Percentiles rank a stretch among this genome's conserved stretches.
phyloP scores from a whole-genome alignment of 2,113 vertebrate genomes.

The Halichoerus grypus region DNA sequence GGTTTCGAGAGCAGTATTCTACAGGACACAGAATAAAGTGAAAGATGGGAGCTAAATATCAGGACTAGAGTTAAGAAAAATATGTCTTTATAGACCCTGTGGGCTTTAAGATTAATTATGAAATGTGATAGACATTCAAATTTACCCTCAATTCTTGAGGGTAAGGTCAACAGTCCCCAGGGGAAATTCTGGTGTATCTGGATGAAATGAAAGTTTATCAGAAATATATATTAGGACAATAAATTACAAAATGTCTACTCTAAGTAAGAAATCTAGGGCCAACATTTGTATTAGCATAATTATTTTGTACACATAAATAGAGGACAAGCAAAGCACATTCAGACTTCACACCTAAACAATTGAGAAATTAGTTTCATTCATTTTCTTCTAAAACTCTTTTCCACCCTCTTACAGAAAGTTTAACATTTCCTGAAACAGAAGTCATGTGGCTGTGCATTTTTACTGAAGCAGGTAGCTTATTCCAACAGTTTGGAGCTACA shows the following conservation, averaged over 20 bases:
- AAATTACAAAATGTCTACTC: not conserved
- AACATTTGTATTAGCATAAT: not conserved
- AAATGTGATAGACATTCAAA: not conserved
- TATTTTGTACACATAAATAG: not conserved
- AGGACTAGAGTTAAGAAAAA: not conserved
- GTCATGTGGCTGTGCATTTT: not conserved
- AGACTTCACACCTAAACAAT: not conserved
- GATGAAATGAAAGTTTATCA: not conserved
- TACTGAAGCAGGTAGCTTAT: not conserved
- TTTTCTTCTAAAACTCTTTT: not conserved
- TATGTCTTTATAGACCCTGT: not conserved
- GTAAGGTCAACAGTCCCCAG: not conserved
- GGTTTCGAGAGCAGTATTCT: not conserved
- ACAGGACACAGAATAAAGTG: not conserved
- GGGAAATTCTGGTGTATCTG: not conserved
- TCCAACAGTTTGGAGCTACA: not conserved
- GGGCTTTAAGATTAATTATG: not conserved
- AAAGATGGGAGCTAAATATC: not conserved
- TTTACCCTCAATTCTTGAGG: not conserved
- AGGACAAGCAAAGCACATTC: not conserved
- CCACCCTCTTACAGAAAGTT: not conserved
- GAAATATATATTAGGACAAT: not conserved
- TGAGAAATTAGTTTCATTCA: not conserved
- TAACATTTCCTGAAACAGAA: not conserved
- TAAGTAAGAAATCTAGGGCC: not conserved